Evolutionary conservation across 1,140 invertebrate species (phyloP).

Genomic region (Pogonomyrmex barbatus): DNA sequence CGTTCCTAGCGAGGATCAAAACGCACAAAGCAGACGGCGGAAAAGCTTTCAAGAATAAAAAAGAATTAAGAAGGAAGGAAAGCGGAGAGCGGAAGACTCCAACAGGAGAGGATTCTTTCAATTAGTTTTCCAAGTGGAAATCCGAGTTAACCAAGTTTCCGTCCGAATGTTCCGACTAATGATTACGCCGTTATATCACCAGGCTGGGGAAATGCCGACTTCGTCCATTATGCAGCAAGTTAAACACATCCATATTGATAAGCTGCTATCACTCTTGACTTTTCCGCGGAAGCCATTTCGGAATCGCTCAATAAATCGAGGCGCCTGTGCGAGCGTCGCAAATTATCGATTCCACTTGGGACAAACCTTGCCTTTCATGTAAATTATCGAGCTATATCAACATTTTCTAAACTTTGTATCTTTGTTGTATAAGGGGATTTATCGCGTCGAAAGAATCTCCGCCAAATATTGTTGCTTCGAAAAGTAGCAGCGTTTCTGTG

Average conservation of each 20-base stretch:
- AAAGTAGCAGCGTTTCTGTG: background rate
- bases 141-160: conserved; percentile 71
- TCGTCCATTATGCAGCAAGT: conserved; percentile 78
- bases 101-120: conserved; percentile 65
- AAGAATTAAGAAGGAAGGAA: conserved; percentile 15
- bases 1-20: conserved; percentile 15
- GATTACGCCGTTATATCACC: conserved; percentile 67
- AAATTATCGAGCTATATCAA: conserved; percentile 30
- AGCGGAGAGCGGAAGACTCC: background rate
- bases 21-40: conserved; percentile 2
- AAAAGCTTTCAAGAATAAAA: conserved; percentile 35
- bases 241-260: conserved; percentile 80
- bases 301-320: conserved; percentile 65
- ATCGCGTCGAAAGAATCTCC: background rate
- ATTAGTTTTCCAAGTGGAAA: conserved; percentile 73
- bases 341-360: conserved; percentile 49
- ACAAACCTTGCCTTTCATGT: conserved; percentile 25
- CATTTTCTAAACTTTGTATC: conserved; percentile 32
- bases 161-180: conserved; percentile 63
- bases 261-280: conserved; percentile 62
- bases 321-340: conserved; percentile 11
- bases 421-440: background rate
- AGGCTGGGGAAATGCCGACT: conserved; percentile 48
- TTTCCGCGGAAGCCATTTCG: conserved; percentile 50
- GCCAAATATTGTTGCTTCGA: no score